Conservation (phyloP, 2,113 vertebrate species). For the Neogobius melanostomus region DNA sequence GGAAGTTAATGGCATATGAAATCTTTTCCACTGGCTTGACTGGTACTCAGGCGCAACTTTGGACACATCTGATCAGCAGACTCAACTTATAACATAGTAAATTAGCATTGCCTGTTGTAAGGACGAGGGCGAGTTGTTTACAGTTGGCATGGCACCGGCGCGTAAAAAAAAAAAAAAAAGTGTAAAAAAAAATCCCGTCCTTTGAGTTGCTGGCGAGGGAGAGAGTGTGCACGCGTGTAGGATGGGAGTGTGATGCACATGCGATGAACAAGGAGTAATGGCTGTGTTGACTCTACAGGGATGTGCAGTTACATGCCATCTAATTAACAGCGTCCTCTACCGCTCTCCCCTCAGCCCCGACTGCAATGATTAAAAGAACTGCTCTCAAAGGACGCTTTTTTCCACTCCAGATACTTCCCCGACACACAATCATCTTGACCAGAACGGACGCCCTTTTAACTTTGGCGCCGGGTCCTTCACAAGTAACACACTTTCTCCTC, state of each 20-base stretch:
- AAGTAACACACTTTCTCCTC: constrained; percentile 36
- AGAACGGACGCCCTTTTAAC: constrained; percentile 69
- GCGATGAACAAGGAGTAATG: constrained; percentile 42
- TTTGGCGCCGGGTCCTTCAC: constrained; percentile 44
- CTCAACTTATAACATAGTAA: not conserved
- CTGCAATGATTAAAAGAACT: constrained; percentile 78
- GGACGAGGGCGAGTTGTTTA: not conserved
- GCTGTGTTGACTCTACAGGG: constrained; percentile 66
- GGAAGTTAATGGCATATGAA: not conserved
- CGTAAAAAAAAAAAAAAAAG: not conserved
- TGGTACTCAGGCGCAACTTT: not conserved
- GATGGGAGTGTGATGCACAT: constrained; percentile 26
- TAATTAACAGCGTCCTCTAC: constrained; percentile 76
- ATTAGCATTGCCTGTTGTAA: not conserved
- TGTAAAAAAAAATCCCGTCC: no score
- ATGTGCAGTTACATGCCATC: constrained; percentile 66
- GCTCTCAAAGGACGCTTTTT: constrained; percentile 70
- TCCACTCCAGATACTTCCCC: constrained; percentile 65
- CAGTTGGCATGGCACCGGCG: not conserved
- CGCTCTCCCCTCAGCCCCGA: constrained; percentile 64
- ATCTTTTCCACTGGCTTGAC: not conserved
- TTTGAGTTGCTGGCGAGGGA: not conserved
- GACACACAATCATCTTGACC: constrained; percentile 69
- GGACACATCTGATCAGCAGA: not conserved
- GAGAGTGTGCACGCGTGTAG: not conserved